Evolutionary conservation across 1,140 invertebrate genomes (phyloP).

Genomic region (Chironomus striatipennis): DNA sequence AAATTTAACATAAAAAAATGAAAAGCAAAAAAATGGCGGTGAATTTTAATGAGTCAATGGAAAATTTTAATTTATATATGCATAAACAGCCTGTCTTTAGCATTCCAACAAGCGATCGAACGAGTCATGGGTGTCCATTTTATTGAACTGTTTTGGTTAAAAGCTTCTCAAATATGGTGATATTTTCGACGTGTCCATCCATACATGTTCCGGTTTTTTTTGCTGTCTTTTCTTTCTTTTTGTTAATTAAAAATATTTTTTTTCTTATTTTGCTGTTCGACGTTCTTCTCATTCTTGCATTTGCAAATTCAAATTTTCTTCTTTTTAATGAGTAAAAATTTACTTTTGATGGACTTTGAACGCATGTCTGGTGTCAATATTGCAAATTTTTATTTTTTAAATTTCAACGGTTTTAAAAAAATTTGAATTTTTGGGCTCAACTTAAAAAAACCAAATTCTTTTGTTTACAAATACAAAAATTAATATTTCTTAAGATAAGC

Average conservation of each 20-base stretch:
- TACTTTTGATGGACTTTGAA: too few species aligned
- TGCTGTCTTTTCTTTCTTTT: too few species aligned
- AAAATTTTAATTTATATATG: constrained; percentile 4
- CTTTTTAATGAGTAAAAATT: too few species aligned
- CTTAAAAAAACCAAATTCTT: too few species aligned
- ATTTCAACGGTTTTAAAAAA: too few species aligned
- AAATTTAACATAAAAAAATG: background rate
- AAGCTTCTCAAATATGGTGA: background rate
- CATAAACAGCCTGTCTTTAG: background rate
- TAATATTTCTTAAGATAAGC: too few species aligned
- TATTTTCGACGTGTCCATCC: background rate
- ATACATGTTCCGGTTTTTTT: background rate
- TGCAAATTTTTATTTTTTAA: too few species aligned
- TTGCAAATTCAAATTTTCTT: background rate
- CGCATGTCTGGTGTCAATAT: too few species aligned
- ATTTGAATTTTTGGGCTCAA: too few species aligned
- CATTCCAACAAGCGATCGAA: background rate
- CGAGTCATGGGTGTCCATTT: constrained; percentile 5
- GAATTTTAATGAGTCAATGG: background rate
- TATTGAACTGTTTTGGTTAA: constrained; percentile 2
- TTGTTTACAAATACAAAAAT: too few species aligned
- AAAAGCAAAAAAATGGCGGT: background rate
- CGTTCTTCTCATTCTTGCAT: background rate
- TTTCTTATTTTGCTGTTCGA: background rate
- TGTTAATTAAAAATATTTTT: background rate